Conservation (phyloP, 23 tunicate species). For the Diplosoma virens region DNA sequence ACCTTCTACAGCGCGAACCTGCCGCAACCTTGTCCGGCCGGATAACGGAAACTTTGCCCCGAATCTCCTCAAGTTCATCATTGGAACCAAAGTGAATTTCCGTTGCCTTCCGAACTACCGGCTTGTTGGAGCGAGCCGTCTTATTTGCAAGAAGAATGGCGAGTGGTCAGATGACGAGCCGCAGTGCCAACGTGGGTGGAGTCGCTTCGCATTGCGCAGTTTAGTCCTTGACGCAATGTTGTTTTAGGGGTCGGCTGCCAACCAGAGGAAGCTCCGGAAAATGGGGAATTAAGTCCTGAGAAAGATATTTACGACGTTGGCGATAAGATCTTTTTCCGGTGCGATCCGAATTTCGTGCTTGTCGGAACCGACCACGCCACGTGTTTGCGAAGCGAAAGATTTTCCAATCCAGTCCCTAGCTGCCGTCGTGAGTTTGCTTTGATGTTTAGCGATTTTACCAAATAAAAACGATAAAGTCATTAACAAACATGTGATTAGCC, state of each 20-base stretch:
- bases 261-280: not conserved
- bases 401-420: not conserved
- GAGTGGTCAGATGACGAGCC: not conserved
- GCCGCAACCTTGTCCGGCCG: not conserved
- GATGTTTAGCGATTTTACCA: not conserved
- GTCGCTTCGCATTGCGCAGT: too few relatives aligned
- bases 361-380: not conserved
- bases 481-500: too few relatives aligned
- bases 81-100: not conserved
- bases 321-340: not conserved
- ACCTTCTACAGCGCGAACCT: not conserved
- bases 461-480: not conserved
- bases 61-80: not conserved
- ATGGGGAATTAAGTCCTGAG: not conserved
- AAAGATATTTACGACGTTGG: not conserved
- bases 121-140: not conserved
- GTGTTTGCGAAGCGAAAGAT: not conserved
- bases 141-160: not conserved
- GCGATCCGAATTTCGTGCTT: not conserved
- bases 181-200: not conserved
- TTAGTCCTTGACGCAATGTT: too few relatives aligned
- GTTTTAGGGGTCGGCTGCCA: not conserved
- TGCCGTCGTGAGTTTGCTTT: not conserved
- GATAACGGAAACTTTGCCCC: not conserved
- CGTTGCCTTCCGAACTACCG: not conserved